Evolutionary conservation across 2,113 vertebrate genomes (phyloP).

Genomic region (Erythrocercus mccallii): DNA sequence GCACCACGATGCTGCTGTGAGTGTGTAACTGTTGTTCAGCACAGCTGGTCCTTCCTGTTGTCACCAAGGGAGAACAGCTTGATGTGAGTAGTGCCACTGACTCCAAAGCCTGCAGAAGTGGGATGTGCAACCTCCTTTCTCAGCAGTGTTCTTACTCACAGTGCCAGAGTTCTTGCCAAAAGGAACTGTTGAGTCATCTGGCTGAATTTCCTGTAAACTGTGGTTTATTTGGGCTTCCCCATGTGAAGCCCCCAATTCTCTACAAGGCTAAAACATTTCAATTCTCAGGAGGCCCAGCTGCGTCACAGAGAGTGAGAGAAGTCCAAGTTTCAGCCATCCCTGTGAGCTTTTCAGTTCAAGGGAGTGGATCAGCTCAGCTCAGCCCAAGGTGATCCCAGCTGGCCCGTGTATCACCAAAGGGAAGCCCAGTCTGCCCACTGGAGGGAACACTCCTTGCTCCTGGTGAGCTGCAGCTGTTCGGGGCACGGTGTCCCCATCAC

Average conservation of each 20-base stretch:
- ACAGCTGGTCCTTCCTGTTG: neutral
- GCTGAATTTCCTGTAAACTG: neutral
- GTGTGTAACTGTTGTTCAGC: neutral
- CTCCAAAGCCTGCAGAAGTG: neutral
- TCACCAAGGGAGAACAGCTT: neutral
- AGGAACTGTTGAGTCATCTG: neutral
- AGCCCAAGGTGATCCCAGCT: neutral
- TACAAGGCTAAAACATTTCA: neutral
- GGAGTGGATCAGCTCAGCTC: neutral
- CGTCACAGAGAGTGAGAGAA: neutral
- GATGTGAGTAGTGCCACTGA: rapidly evolving
- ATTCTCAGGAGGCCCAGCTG: neutral
- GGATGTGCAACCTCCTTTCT: neutral
- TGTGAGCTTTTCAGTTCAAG: neutral
- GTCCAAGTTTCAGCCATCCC: neutral
- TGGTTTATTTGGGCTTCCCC: neutral
- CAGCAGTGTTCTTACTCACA: neutral
- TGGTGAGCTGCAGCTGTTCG: neutral
- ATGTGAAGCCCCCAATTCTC: neutral
- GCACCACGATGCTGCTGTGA: neutral
- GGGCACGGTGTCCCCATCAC: rapidly evolving
- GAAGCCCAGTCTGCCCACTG: rapidly evolving
- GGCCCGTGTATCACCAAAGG: rapidly evolving
- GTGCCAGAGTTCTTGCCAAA: neutral
- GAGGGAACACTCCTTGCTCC: neutral